Evolutionary conservation across 2,113 vertebrate genomes (phyloP).

Genomic region (Epinephelus cyanopodus): DNA sequence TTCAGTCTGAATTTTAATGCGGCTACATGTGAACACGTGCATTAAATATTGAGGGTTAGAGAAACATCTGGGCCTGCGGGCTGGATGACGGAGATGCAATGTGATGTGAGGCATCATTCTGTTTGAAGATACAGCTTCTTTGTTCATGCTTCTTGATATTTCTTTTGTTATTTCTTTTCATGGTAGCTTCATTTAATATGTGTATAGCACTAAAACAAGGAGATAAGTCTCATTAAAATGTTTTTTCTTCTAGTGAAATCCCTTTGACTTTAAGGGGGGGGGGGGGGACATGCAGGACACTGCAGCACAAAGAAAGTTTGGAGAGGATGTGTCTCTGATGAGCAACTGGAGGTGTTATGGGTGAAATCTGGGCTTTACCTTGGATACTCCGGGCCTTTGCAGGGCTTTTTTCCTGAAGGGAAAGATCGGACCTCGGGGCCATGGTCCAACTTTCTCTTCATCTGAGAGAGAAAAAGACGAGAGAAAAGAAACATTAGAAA

Average conservation of each 20-base stretch:
- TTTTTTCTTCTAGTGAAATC: neutral
- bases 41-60: constrained; percentile 75
- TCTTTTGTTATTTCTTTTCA: constrained; percentile 16
- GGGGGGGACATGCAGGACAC: constrained; percentile 16
- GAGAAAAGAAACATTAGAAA: constrained; percentile 24
- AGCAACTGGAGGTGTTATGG: neutral
- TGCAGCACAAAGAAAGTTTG: neutral
- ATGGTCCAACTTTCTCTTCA: constrained; percentile 99
- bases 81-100: constrained; percentile 36
- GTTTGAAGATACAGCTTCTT: constrained; percentile 45
- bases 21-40: constrained; percentile 69
- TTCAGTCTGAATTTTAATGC: constrained; percentile 75
- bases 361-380: constrained; percentile 86
- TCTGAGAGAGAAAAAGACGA: constrained; percentile 86
- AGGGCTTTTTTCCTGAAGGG: constrained; percentile 99
- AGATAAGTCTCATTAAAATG: constrained; percentile 13
- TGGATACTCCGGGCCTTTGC: constrained; percentile 97
- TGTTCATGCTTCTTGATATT: constrained; percentile 15
- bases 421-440: constrained; percentile 99
- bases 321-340: neutral
- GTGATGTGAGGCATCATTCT: constrained; percentile 42
- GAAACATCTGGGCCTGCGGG: constrained; percentile 63
- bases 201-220: neutral
- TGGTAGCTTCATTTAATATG: constrained; percentile 9
- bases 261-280: neutral